Conservation (phyloP, 2,113 vertebrate species). For the Dermatemys mawii region DNA sequence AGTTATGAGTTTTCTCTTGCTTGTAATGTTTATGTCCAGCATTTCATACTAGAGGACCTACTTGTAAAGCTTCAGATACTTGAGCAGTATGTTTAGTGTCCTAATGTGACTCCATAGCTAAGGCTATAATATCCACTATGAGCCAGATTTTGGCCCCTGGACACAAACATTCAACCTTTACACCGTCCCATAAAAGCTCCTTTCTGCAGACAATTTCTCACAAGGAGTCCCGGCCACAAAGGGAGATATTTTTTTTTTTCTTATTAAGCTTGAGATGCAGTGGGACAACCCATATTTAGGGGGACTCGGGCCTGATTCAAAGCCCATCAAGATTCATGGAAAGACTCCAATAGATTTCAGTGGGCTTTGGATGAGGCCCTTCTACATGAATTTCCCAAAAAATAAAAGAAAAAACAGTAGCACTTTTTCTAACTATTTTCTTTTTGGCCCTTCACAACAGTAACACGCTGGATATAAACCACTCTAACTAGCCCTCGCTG, state of each 20-base stretch:
- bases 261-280: slow-evolving; percentile 26
- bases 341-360: background rate
- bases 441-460: background rate
- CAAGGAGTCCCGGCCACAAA: background rate
- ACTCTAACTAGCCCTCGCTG: background rate
- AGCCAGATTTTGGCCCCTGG: background rate
- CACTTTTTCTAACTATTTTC: background rate
- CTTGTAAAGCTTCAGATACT: slow-evolving; percentile 3
- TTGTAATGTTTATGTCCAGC: slow-evolving; percentile 8
- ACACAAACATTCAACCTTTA: background rate
- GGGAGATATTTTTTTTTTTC: background rate
- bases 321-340: background rate
- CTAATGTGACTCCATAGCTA: background rate
- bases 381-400: background rate
- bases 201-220: slow-evolving; percentile 27
- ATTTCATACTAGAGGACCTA: slow-evolving; percentile 10
- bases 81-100: background rate
- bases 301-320: background rate
- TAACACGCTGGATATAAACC: background rate
- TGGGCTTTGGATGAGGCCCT: background rate
- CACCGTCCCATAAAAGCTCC: slow-evolving; percentile 30
- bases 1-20: background rate
- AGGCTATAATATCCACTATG: background rate
- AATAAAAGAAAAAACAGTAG: background rate
- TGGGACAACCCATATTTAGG: background rate